Percentiles rank a stretch among this genome's conserved stretches.
phyloP scores from a whole-genome alignment of 2,888 invertebrate species.

The Sclerodermus sp. region DNA sequence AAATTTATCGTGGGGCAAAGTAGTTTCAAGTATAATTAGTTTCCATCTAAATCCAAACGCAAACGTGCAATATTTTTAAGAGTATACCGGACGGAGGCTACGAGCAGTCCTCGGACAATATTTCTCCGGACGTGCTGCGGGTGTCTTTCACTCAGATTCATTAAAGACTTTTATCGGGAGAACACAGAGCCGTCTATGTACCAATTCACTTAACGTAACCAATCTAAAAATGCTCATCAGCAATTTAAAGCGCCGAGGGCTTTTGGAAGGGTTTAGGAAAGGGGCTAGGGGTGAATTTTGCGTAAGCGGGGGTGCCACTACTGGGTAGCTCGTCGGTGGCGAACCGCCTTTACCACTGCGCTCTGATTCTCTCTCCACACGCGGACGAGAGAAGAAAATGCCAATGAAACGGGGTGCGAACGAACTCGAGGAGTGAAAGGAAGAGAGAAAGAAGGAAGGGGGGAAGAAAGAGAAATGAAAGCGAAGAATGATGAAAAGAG shows the following conservation, averaged over 20 bases:
- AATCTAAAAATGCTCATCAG: slow-evolving; percentile 58
- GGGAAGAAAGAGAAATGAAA: slow-evolving; percentile 4
- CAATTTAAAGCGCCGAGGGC: slow-evolving; percentile 54
- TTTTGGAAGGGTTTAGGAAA: slow-evolving; percentile 20
- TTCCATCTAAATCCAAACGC: too few relatives aligned
- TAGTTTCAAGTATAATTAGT: too few relatives aligned
- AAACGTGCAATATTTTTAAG: too few relatives aligned
- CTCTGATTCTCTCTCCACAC: not conserved
- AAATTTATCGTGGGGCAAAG: too few relatives aligned
- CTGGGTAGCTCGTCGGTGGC: slow-evolving; percentile 18
- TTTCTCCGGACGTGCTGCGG: slow-evolving; percentile 16
- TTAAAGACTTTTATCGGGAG: slow-evolving; percentile 52
- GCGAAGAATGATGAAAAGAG: not conserved
- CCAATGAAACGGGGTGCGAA: not conserved
- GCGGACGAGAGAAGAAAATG: slow-evolving; percentile 11
- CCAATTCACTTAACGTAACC: slow-evolving; percentile 57
- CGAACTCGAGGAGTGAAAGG: slow-evolving; percentile 5
- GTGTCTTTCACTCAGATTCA: slow-evolving; percentile 36
- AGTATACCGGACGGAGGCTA: too few relatives aligned
- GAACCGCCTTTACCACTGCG: slow-evolving; percentile 25
- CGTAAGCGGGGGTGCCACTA: not conserved
- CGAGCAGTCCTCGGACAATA: too few relatives aligned
- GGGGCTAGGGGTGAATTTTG: slow-evolving; percentile 12
- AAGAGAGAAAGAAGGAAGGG: slow-evolving; percentile 5
- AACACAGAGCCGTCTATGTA: slow-evolving; percentile 54